Conservation (phyloP, 1,140 invertebrate genomes). For the Brachionus angularis region DNA sequence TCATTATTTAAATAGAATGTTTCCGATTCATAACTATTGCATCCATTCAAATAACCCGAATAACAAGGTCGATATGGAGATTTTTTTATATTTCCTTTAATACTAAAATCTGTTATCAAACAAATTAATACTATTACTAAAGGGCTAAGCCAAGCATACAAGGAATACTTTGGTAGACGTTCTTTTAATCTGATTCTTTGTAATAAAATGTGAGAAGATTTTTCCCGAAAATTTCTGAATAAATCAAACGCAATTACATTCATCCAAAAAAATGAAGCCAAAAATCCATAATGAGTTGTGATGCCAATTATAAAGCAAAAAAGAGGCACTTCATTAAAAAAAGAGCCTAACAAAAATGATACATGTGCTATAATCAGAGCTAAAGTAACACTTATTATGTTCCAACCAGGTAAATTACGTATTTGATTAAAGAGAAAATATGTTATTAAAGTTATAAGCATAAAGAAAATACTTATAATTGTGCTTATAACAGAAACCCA, state of each 20-base stretch:
- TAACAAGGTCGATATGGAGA: constrained; percentile 15
- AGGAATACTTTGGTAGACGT: constrained; percentile 59
- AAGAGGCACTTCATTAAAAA: constrained; percentile 64
- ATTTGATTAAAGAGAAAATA: constrained; percentile 58
- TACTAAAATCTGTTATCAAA: constrained; percentile 58
- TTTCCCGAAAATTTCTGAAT: constrained; percentile 64
- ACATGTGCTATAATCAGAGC: constrained; percentile 60
- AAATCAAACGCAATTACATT: constrained; percentile 64
- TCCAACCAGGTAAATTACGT: constrained; percentile 61
- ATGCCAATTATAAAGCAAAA: constrained; percentile 62
- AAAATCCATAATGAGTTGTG: constrained; percentile 61
- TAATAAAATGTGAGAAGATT: constrained; percentile 54
- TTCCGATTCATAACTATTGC: constrained; percentile 33
- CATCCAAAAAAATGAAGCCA: constrained; percentile 65
- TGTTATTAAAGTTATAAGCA: constrained; percentile 52
- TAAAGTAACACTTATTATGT: constrained; percentile 60
- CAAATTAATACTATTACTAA: constrained; percentile 59
- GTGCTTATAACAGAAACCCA: constrained; percentile 37
- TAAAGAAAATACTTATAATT: neutral
- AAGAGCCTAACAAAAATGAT: constrained; percentile 56
- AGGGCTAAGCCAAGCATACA: constrained; percentile 62
- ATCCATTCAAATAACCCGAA: constrained; percentile 46
- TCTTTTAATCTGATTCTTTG: constrained; percentile 54
- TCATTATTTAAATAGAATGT: neutral
- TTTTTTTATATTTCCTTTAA: constrained; percentile 52